Percentiles rank a stretch among this genome's conserved stretches.
Evolutionary conservation across 2,113 vertebrate genomes (phyloP).

Genomic region (Pandion haliaetus): DNA sequence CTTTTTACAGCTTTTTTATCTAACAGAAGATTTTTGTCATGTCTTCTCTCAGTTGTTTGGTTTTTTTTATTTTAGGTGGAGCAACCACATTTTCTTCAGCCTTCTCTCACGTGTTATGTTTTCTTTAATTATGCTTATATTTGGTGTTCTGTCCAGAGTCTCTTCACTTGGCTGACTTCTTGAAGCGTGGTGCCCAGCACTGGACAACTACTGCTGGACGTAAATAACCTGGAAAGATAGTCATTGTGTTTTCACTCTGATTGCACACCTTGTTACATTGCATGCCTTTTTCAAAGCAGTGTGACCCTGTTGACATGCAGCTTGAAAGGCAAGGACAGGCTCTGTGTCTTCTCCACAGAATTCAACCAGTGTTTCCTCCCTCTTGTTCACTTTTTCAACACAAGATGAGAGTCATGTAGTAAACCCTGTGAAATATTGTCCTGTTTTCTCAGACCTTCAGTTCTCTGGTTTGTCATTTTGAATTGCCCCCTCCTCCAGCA

Average conservation of each 20-base stretch:
- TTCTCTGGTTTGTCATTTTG: background rate
- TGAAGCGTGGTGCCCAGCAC: background rate
- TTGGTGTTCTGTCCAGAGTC: background rate
- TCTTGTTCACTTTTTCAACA: background rate
- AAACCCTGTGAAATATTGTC: background rate
- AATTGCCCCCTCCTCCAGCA: background rate
- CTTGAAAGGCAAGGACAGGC: background rate
- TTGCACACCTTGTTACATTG: no score
- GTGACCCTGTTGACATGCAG: accelerated
- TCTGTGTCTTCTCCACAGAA: background rate
- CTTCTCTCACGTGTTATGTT: accelerated
- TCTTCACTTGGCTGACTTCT: background rate
- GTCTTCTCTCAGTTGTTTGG: background rate
- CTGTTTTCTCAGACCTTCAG: background rate
- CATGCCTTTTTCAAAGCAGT: background rate
- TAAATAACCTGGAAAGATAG: background rate
- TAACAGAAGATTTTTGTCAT: background rate
- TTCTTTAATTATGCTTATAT: background rate
- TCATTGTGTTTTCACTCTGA: background rate
- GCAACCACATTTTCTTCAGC: background rate
- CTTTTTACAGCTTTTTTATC: background rate
- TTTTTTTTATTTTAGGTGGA: background rate
- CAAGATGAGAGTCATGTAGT: background rate
- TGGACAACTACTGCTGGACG: background rate
- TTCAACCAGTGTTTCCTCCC: background rate